Conservation (phyloP, 2,113 vertebrate genomes). For the Salvelinus alpinus region DNA sequence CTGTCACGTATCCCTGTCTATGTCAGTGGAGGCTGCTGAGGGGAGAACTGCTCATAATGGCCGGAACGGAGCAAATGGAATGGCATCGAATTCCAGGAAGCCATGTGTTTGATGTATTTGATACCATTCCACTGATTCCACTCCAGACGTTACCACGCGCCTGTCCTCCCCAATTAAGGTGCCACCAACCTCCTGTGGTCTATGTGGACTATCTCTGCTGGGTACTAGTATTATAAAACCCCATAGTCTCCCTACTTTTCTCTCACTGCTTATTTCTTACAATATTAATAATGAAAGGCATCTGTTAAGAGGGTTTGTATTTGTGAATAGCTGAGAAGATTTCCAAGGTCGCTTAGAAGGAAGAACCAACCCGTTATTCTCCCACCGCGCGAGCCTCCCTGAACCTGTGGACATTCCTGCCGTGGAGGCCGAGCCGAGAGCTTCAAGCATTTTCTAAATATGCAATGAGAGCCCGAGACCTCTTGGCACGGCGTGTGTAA, state of each 20-base stretch:
- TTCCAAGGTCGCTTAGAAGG: slow-evolving; percentile 63
- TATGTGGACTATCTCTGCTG: no score
- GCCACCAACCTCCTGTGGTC: no score
- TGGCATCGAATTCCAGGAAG: no score
- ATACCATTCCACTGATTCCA: no score
- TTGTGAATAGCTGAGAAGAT: slow-evolving; percentile 41
- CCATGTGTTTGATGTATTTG: no score
- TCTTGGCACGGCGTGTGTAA: slow-evolving; percentile 50
- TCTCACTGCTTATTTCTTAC: slow-evolving; percentile 46
- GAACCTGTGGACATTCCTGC: slow-evolving; percentile 33
- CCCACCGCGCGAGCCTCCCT: slow-evolving; percentile 14
- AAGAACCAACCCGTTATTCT: slow-evolving; percentile 50
- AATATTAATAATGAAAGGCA: slow-evolving; percentile 67
- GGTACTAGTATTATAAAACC: slow-evolving; percentile 42
- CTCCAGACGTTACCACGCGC: no score
- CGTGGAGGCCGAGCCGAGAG: slow-evolving; percentile 17
- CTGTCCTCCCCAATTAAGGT: no score
- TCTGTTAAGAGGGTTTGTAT: slow-evolving; percentile 59
- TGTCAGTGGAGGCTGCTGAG: no score
- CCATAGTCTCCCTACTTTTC: slow-evolving; percentile 41
- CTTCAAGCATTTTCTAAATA: slow-evolving; percentile 47
- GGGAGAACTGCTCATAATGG: no score
- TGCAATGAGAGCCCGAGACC: slow-evolving; percentile 42
- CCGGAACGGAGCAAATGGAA: no score
- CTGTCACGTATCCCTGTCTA: slow-evolving; percentile 14